A percentile compares a stretch with the other conserved stretches of the same genome.
Conservation (phyloP, 2,797 vertebrate species). For the Podargus strigoides region DNA sequence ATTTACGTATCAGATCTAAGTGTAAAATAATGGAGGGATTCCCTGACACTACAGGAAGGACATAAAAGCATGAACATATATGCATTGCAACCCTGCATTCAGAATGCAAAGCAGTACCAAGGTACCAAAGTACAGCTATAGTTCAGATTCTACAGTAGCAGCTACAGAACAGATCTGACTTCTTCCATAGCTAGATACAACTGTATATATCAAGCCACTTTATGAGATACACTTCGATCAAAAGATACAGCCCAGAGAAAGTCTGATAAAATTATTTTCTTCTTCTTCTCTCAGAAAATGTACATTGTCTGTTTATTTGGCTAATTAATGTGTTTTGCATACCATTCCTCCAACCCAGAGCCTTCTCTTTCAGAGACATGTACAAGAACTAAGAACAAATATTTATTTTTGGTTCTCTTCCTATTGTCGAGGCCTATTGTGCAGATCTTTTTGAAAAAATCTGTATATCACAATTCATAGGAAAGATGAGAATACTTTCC, state of each 20-base stretch:
- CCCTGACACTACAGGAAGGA: neutral
- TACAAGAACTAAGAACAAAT: neutral
- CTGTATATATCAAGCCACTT: neutral
- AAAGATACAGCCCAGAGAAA: neutral
- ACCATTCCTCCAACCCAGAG: neutral
- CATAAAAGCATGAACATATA: neutral
- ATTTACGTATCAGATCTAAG: neutral
- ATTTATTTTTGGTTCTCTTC: neutral
- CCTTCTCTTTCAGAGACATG: neutral
- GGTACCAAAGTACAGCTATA: neutral
- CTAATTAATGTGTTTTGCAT: neutral
- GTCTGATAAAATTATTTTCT: neutral
- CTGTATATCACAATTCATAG: neutral
- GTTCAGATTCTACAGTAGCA: neutral
- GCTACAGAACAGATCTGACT: neutral
- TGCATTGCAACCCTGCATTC: neutral
- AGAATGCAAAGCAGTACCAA: neutral
- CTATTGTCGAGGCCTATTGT: neutral
- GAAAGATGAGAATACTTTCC: neutral
- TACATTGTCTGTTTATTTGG: neutral
- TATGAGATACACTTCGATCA: neutral
- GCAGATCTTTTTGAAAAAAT: neutral
- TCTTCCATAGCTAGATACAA: neutral
- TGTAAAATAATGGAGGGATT: neutral
- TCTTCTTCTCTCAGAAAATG: neutral